These are phyloP conservation scores for Dryobotodes eremita DNA, from an alignment of 2,888 invertebrate species.

Conservation along the genomic window DNA sequence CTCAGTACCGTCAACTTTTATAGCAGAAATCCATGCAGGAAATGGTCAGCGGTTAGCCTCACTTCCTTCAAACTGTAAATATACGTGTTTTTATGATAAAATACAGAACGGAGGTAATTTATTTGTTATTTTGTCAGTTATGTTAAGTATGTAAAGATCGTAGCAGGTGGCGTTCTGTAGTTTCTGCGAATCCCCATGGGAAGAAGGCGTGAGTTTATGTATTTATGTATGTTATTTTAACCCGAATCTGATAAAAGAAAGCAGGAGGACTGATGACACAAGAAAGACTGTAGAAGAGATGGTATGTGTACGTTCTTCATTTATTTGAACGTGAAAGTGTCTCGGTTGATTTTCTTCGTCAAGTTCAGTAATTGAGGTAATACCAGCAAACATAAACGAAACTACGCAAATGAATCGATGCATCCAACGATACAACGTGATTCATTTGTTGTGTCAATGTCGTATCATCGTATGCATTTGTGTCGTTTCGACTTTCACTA, in stretches of 20 bases:
- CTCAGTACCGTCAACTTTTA: conserved; percentile 15
- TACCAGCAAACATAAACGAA: conserved; percentile 7
- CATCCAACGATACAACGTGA: conserved; percentile 44
- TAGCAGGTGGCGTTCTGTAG: no score
- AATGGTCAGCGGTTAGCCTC: background rate
- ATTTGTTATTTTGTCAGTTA: background rate
- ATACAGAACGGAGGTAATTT: conserved; percentile 14
- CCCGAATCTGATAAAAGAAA: conserved; percentile 2
- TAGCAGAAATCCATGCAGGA: conserved; percentile 13
- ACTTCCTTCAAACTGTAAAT: conserved; percentile 30
- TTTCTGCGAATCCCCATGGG: no score
- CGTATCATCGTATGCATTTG: conserved; percentile 54
- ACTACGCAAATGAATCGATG: conserved; percentile 37
- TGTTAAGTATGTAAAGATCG: no score
- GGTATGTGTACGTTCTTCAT: conserved; percentile 1
- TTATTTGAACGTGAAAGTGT: conserved; percentile 38
- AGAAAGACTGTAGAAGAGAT: background rate
- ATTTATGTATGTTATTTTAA: background rate
- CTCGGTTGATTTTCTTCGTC: conserved; percentile 7
- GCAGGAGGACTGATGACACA: background rate
- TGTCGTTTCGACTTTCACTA: conserved; percentile 66
- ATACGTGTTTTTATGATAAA: conserved; percentile 1
- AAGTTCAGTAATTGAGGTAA: conserved; percentile 36
- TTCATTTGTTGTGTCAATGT: conserved; percentile 59
- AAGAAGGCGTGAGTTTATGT: no score